These are phyloP conservation scores for Crocuta crocuta DNA, from an alignment of 2,113 vertebrate species.

Conservation along the genomic window DNA sequence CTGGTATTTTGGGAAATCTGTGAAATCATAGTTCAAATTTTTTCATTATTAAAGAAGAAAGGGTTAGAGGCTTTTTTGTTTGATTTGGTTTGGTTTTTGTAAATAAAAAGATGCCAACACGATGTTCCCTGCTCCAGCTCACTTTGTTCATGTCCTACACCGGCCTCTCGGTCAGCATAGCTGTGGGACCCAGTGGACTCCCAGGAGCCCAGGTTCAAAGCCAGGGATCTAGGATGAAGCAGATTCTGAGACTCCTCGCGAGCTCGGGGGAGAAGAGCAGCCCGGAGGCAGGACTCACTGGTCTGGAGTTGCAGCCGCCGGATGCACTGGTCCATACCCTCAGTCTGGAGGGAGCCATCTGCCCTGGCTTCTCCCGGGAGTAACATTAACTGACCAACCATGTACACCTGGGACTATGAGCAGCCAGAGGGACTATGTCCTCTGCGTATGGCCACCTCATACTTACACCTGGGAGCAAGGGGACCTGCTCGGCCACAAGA, in stretches of 20 bases:
- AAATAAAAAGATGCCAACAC: background rate
- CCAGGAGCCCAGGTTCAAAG: background rate
- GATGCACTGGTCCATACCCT: background rate
- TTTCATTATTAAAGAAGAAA: background rate
- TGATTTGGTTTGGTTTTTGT: too few relatives aligned
- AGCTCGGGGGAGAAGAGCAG: too few relatives aligned
- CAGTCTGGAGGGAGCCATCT: background rate
- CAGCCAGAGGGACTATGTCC: background rate
- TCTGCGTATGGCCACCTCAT: background rate
- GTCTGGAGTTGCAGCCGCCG: background rate
- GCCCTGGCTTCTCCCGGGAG: background rate
- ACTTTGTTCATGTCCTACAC: rapidly evolving
- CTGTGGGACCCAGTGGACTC: too few relatives aligned
- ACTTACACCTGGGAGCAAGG: rapidly evolving
- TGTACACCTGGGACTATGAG: rapidly evolving
- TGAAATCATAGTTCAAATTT: background rate
- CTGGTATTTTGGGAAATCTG: background rate
- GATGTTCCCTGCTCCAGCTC: background rate
- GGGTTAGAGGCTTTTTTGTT: too few relatives aligned
- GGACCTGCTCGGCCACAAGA: background rate
- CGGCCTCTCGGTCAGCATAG: background rate
- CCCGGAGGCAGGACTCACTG: background rate
- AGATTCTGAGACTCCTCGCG: background rate
- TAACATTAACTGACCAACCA: background rate
- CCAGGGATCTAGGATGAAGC: rapidly evolving